These are phyloP conservation scores for Oxyteleia sp. DNA, from an alignment of 2,888 invertebrate species.

Conservation along the genomic window DNA sequence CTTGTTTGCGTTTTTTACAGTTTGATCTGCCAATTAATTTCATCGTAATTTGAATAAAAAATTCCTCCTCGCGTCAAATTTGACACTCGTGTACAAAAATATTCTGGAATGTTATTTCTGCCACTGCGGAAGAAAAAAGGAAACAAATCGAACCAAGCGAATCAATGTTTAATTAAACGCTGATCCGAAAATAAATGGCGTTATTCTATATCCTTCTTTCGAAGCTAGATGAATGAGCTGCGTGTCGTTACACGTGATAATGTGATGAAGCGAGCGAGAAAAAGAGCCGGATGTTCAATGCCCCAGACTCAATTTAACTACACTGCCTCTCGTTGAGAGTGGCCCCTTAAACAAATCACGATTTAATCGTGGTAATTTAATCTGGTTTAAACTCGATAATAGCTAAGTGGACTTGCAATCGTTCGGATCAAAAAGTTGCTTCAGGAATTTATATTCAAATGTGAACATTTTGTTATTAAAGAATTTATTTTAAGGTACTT, in stretches of 20 bases:
- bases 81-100: conserved; percentile 1
- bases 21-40: no score
- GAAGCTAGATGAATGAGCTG: conserved; percentile 14
- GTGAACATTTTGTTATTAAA: no score
- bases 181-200: conserved; percentile 16
- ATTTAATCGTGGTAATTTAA: not conserved
- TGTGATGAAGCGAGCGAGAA: conserved; percentile 8
- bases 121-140: not conserved
- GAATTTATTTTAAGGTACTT: no score
- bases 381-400: no score
- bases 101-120: not conserved
- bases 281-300: conserved; percentile 14
- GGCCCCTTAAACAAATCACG: not conserved
- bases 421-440: no score
- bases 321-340: not conserved
- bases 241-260: conserved; percentile 22
- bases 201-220: not conserved
- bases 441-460: no score
- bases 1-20: no score
- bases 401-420: no score
- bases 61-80: no score
- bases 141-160: not conserved
- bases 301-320: not conserved
- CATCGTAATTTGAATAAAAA: no score
- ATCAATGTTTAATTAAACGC: conserved; percentile 17